Conservation (phyloP, 2,888 invertebrate species). For the Drosophila nigricruria region DNA sequence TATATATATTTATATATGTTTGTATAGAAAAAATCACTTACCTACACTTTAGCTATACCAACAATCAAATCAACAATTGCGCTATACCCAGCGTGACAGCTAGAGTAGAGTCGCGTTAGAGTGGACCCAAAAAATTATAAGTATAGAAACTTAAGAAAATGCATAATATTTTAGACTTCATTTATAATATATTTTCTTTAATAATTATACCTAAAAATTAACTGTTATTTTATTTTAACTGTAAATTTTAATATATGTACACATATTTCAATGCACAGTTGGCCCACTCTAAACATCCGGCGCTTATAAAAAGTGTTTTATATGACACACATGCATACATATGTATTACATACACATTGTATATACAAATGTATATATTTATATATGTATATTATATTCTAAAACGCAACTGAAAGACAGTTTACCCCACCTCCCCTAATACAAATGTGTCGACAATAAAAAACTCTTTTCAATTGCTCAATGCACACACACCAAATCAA, state of each 20-base stretch:
- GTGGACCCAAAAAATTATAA: conserved; percentile 19
- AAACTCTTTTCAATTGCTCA: conserved; percentile 10
- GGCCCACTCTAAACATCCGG: conserved; percentile 3
- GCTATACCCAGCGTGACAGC: neutral
- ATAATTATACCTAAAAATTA: too few species aligned
- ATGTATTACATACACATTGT: neutral
- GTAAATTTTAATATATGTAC: too few species aligned
- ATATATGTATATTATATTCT: neutral
- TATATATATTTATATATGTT: neutral
- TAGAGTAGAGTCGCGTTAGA: conserved; percentile 25
- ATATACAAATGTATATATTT: neutral
- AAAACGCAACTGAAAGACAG: conserved; percentile 4
- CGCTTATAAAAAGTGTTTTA: neutral
- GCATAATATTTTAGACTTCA: neutral
- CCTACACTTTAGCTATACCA: conserved; percentile 4
- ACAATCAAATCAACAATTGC: conserved; percentile 38
- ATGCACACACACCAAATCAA: neutral
- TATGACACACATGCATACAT: conserved; percentile 4
- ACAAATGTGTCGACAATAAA: conserved; percentile 17
- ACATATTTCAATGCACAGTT: too few species aligned
- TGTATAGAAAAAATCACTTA: conserved; percentile 2
- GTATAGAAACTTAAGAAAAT: neutral
- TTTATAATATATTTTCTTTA: neutral
- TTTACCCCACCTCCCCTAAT: neutral
- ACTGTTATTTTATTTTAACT: too few species aligned